phyloP scores from a whole-genome alignment of 2,797 vertebrate species.

The Propithecus deckenii region DNA sequence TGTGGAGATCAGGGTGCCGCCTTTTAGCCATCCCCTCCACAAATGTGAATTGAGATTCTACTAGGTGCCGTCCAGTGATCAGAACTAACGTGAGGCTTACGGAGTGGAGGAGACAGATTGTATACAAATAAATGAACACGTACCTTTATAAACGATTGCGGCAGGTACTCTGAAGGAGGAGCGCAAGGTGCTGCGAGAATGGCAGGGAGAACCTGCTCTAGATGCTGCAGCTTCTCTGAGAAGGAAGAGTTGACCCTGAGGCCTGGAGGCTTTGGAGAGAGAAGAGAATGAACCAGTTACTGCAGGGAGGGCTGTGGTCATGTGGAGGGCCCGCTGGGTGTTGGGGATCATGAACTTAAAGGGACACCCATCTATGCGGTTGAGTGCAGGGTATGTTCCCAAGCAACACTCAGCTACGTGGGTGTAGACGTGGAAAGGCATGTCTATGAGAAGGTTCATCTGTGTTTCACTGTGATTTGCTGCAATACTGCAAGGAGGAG shows the following conservation, averaged over 20 bases:
- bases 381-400: neutral
- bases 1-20: neutral
- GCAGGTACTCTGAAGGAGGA: neutral
- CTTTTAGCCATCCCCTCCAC: neutral
- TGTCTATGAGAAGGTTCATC: neutral
- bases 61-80: neutral
- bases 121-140: neutral
- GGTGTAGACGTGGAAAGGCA: neutral
- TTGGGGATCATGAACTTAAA: neutral
- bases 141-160: fast-evolving
- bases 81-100: neutral
- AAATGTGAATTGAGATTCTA: neutral
- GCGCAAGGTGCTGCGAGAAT: neutral
- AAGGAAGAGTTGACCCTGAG: neutral
- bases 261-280: neutral
- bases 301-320: neutral
- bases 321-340: neutral
- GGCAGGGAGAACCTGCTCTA: neutral
- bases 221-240: neutral
- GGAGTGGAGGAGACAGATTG: neutral
- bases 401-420: neutral
- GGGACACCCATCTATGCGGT: neutral
- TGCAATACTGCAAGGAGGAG: neutral
- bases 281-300: neutral
- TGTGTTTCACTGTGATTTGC: neutral